Conservation (phyloP, 2,797 vertebrate species). For the Lepidocolaptes lacrymiger region DNA sequence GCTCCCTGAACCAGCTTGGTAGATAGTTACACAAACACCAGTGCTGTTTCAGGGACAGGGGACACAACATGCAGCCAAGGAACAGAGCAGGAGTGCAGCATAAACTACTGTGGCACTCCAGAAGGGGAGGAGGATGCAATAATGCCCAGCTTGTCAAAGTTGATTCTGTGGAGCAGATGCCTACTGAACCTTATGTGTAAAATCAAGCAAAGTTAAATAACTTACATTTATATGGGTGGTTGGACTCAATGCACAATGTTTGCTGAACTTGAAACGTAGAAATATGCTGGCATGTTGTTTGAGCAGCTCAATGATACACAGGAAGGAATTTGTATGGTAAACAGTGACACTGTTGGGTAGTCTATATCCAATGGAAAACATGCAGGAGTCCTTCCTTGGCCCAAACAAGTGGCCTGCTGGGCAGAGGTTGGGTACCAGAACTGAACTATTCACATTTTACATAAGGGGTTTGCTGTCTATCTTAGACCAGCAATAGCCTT, state of each 20-base stretch:
- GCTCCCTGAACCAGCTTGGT: neutral
- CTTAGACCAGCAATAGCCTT: neutral
- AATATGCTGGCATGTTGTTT: neutral
- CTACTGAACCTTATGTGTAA: neutral
- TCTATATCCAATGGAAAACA: neutral
- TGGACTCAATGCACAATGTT: neutral
- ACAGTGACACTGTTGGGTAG: neutral
- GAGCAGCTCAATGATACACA: neutral
- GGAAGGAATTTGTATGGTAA: neutral
- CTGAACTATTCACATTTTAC: neutral
- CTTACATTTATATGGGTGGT: neutral
- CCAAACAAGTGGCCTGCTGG: neutral
- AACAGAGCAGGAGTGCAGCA: neutral
- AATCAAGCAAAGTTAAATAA: neutral
- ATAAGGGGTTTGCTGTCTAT: neutral
- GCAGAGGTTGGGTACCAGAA: neutral
- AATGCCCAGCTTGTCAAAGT: neutral
- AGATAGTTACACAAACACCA: neutral
- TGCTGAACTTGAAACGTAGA: neutral
- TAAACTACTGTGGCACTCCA: neutral
- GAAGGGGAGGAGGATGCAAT: neutral
- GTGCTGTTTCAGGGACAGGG: neutral
- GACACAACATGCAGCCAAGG: neutral
- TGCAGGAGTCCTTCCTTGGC: neutral
- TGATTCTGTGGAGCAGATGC: neutral